These are phyloP conservation scores for Bombus impatiens DNA, from an alignment of 1,140 invertebrate species.

Conservation along the genomic window DNA sequence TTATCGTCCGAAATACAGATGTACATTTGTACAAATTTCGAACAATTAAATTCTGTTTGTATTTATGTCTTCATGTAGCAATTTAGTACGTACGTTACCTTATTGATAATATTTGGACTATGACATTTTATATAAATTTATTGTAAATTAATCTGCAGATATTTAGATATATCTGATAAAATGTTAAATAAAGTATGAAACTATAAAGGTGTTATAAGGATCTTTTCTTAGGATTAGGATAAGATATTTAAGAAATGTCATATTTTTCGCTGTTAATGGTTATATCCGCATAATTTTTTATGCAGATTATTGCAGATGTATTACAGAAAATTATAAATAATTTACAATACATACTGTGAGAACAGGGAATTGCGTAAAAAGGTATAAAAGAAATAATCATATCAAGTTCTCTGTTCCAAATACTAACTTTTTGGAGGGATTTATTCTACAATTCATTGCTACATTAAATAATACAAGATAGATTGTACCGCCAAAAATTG, in stretches of 20 bases:
- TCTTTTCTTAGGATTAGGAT: too few relatives aligned
- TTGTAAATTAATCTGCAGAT: too few relatives aligned
- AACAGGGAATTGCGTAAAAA: neutral
- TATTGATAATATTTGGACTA: too few relatives aligned
- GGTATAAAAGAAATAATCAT: neutral
- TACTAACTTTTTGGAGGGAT: neutral
- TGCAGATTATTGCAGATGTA: neutral
- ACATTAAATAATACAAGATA: slow-evolving; percentile 19
- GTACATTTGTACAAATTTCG: too few relatives aligned
- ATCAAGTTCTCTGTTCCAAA: neutral
- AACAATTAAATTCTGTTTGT: too few relatives aligned
- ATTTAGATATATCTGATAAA: too few relatives aligned
- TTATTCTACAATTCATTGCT: neutral
- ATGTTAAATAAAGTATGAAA: too few relatives aligned
- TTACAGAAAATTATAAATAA: neutral
- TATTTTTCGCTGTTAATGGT: neutral
- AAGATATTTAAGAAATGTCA: neutral
- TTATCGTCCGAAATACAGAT: too few relatives aligned
- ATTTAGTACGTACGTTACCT: too few relatives aligned
- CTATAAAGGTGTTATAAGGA: too few relatives aligned
- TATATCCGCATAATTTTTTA: slow-evolving; percentile 16
- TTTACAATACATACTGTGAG: slow-evolving; percentile 2
- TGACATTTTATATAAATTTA: too few relatives aligned
- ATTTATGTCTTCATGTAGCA: too few relatives aligned
- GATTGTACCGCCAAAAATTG: neutral